These are phyloP conservation scores for Homarus gammarus DNA, from an alignment of 2,888 invertebrate species.

Conservation along the genomic window DNA sequence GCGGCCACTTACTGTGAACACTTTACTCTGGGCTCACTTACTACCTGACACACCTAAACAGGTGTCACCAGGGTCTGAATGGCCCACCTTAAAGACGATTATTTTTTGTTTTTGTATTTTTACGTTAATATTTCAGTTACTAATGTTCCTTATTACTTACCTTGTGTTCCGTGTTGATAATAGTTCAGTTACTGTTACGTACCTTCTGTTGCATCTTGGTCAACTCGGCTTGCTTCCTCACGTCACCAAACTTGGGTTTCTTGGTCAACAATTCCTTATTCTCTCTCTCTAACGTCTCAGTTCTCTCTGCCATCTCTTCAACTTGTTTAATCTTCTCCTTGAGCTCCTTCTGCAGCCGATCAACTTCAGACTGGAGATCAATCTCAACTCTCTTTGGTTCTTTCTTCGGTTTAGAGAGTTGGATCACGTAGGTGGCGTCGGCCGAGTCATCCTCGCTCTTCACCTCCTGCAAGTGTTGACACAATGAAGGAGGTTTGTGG, in stretches of 20 bases:
- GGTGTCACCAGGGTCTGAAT: conserved; percentile 9
- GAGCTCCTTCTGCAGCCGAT: conserved; percentile 91
- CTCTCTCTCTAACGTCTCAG: conserved; percentile 89
- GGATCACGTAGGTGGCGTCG: conserved; percentile 75
- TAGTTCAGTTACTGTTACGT: no score
- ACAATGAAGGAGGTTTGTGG: no score
- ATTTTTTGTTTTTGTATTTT: no score
- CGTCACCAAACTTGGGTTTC: conserved; percentile 83
- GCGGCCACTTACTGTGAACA: conserved; percentile 31
- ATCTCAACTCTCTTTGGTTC: conserved; percentile 73
- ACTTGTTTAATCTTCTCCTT: conserved; percentile 92
- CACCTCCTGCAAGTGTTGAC: conserved; percentile 61
- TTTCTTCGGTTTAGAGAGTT: conserved; percentile 67
- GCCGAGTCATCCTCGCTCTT: conserved; percentile 73
- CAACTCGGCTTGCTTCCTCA: conserved; percentile 69
- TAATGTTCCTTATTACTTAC: no score
- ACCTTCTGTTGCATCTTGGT: conserved; percentile 75
- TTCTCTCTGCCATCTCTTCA: conserved; percentile 89
- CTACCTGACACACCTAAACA: background rate
- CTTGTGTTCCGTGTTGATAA: no score
- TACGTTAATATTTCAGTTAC: no score
- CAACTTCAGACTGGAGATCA: conserved; percentile 74
- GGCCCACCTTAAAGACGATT: no score
- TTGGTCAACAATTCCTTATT: conserved; percentile 88
- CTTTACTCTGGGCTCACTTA: conserved; percentile 17